Evolutionary conservation across 1,140 invertebrate species (phyloP), one percentile per base, ranked within the genome.

Genomic region (Drosophila pruinosa): DNA sequence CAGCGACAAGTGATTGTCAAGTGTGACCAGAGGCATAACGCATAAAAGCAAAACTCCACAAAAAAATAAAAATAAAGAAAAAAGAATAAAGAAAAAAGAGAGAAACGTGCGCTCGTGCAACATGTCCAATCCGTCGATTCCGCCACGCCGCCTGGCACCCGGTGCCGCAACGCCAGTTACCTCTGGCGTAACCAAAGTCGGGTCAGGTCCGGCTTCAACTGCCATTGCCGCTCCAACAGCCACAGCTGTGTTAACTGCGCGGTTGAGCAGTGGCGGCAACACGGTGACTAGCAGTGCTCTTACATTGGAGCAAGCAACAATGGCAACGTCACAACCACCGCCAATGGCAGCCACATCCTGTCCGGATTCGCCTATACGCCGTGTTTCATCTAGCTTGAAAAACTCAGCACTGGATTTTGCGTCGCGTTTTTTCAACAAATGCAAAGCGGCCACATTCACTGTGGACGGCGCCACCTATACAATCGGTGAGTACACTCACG

Each of bases 401-500:
- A 91, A 86, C 45, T 91, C 89, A 0, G 89, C 89, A 15, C 41
- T 91, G 69, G 89, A 89, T 39, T 91, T 91, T 38, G 89, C 88
- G 10, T 88, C 90, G 63, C 94, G 94, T 69, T 89, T 94, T 52
- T 95, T 95, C 92, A 95, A 95, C 92, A 95, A 95, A 91, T 95
- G 95, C 92, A 95, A 95, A 91, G 95, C 95, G 90, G 95, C 95
- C 12, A 96, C 95, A 41, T 96, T 96, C 80, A 95, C 95, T 64
- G 93, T 96, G 86, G 95, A 96, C 91, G 95, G 95, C 75, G 95
- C 94, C 70, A 95, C 94, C 62, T 96, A 96, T 69, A 96, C 95
- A 58, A 96, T 96, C 91, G 95, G 95, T 96, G 92, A 94, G 94
- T 92, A 57, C 19, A 12, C 14, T 26, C 24, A 41, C 8, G 6